Conservation (phyloP, 2,113 vertebrate genomes). For the Menidia beryllina region DNA sequence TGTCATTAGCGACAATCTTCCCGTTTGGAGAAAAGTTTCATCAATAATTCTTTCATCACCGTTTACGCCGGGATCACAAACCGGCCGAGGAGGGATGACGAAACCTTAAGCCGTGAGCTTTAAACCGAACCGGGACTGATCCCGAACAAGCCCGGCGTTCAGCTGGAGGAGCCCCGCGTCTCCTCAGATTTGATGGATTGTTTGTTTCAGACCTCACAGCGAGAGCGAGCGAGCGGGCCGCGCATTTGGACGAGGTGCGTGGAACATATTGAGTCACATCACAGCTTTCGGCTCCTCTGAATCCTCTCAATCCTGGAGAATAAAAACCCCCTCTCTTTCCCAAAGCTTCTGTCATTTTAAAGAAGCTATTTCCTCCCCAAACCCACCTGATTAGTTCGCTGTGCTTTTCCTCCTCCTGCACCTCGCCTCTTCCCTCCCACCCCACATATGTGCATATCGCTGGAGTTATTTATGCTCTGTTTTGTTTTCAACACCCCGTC, state of each 20-base stretch:
- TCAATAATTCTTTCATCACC: slow-evolving; percentile 31
- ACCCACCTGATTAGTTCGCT: slow-evolving; percentile 49
- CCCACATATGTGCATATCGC: slow-evolving; percentile 68
- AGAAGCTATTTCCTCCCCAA: slow-evolving; percentile 41
- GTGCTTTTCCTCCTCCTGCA: slow-evolving; percentile 28
- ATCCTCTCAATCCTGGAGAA: slow-evolving; percentile 19
- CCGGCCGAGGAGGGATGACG: slow-evolving; percentile 23
- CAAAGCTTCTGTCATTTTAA: slow-evolving; percentile 61
- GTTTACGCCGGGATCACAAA: slow-evolving; percentile 47
- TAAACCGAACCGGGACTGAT: too few relatives aligned
- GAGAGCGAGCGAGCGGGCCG: slow-evolving; percentile 1
- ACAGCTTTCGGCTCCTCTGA: slow-evolving; percentile 8
- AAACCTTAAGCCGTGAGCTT: slow-evolving; percentile 15
- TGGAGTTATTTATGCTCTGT: slow-evolving; percentile 71
- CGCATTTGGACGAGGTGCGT: slow-evolving; percentile 36
- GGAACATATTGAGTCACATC: slow-evolving; percentile 8
- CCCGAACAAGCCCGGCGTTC: slow-evolving; percentile 2
- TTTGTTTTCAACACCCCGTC: slow-evolving; percentile 74
- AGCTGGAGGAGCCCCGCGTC: background rate
- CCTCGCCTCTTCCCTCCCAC: slow-evolving; percentile 36
- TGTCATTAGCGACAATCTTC: too few relatives aligned
- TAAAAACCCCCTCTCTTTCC: slow-evolving; percentile 19
- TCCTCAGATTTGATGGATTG: background rate
- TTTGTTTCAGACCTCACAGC: slow-evolving; percentile 11
- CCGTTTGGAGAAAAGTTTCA: slow-evolving; percentile 1